Percentiles rank a stretch among this genome's conserved stretches.
Conservation (phyloP, 2,797 vertebrate species). For the Linurgus olivaceus region DNA sequence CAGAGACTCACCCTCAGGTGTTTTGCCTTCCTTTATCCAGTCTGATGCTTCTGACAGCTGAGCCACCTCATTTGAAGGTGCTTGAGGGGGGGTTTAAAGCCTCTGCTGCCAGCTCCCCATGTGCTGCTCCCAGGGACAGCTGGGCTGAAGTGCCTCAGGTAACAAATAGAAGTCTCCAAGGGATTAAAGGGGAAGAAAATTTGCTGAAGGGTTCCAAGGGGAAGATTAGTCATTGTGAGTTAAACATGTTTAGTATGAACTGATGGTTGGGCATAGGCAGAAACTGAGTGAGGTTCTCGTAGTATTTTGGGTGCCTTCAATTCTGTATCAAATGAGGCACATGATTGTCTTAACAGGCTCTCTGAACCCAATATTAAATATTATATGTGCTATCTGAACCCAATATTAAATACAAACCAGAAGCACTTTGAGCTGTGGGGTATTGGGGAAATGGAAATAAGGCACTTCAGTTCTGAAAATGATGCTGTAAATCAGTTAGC, state of each 20-base stretch:
- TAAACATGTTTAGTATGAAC: neutral
- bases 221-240: neutral
- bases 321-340: neutral
- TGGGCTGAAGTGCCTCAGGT: neutral
- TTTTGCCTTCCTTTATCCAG: neutral
- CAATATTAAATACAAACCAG: neutral
- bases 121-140: neutral
- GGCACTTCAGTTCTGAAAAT: neutral
- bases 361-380: neutral
- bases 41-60: neutral
- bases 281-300: neutral
- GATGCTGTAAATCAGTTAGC: neutral
- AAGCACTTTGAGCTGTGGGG: neutral
- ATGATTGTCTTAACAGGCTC: neutral
- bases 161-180: neutral
- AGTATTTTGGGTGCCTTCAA: neutral
- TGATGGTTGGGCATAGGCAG: neutral
- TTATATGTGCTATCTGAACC: neutral
- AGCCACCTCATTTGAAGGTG: neutral
- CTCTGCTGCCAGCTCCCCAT: fast-evolving
- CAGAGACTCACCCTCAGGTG: neutral
- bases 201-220: neutral
- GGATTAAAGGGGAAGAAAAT: neutral
- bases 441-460: neutral
- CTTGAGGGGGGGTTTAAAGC: neutral